Evolutionary conservation across 2,113 vertebrate genomes (phyloP).

Genomic region (Miniopterus natalensis): DNA sequence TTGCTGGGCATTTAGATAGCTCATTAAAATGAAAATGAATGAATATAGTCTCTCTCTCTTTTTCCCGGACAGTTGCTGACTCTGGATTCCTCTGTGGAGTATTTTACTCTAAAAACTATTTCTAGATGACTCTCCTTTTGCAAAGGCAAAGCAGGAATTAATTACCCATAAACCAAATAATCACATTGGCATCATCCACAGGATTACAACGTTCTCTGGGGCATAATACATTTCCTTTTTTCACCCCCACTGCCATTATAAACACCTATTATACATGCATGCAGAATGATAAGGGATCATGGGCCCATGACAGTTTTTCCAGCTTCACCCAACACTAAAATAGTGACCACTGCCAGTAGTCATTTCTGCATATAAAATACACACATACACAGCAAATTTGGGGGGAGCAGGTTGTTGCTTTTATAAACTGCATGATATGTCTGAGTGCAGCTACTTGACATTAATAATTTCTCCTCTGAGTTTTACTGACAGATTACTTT

Average conservation of each 20-base stretch:
- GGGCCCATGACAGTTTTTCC: slow-evolving; percentile 54
- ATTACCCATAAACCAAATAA: slow-evolving; percentile 65
- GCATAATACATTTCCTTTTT: slow-evolving; percentile 57
- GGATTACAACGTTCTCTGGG: slow-evolving; percentile 70
- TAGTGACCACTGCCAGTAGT: slow-evolving; percentile 34
- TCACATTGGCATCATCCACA: slow-evolving; percentile 74
- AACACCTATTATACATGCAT: slow-evolving; percentile 69
- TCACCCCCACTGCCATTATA: slow-evolving; percentile 46
- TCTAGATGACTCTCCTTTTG: slow-evolving; percentile 77
- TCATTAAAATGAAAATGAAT: slow-evolving; percentile 6
- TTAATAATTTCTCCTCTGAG: slow-evolving; percentile 66
- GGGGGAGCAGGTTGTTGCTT: slow-evolving; percentile 71
- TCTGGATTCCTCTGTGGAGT: slow-evolving; percentile 63
- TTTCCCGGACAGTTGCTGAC: slow-evolving; percentile 69
- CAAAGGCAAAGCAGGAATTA: slow-evolving; percentile 77
- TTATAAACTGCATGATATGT: slow-evolving; percentile 13
- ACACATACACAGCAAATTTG: slow-evolving; percentile 80
- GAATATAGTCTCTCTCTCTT: slow-evolving; percentile 28
- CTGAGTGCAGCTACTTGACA: slow-evolving; percentile 33
- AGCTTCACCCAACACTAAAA: slow-evolving; percentile 60
- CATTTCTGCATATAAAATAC: slow-evolving; percentile 71
- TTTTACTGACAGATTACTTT: slow-evolving; percentile 66
- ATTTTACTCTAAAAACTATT: slow-evolving; percentile 58
- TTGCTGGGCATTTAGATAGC: neutral
- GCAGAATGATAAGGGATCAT: slow-evolving; percentile 71